Evolutionary conservation across 2,888 invertebrate genomes (phyloP).

Genomic region (Drosophila mercatorum): DNA sequence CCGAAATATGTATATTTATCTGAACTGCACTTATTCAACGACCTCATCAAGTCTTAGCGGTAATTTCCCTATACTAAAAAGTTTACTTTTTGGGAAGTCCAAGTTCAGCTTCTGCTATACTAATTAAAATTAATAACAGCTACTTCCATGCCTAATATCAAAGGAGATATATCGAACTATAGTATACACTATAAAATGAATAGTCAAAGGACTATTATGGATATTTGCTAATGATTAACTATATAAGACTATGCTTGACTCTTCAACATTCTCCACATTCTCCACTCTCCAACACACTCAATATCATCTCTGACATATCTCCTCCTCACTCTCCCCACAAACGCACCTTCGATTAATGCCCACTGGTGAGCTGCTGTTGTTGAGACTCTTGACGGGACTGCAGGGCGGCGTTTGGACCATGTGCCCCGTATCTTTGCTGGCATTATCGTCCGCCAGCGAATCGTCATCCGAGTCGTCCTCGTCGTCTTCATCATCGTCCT

Average conservation of each 20-base stretch:
- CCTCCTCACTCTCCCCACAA: too few relatives aligned
- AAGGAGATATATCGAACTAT: background rate
- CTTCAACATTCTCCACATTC: too few relatives aligned
- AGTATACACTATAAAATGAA: too few relatives aligned
- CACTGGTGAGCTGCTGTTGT: conserved; percentile 84
- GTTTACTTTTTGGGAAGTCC: background rate
- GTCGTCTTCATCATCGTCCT: conserved; percentile 70
- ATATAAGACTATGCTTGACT: too few relatives aligned
- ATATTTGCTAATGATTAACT: too few relatives aligned
- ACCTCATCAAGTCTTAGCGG: background rate
- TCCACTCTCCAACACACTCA: background rate
- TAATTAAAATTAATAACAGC: too few relatives aligned
- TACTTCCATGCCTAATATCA: too few relatives aligned
- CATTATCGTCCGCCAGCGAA: conserved; percentile 74
- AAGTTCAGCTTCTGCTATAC: background rate
- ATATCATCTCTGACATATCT: too few relatives aligned
- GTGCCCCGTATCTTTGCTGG: conserved; percentile 70
- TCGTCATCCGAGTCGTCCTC: conserved; percentile 70
- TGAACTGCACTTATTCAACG: background rate
- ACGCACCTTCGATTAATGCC: conserved; percentile 84
- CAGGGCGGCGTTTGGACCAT: conserved; percentile 84
- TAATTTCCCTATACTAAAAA: conserved; percentile 1
- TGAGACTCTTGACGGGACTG: conserved; percentile 84
- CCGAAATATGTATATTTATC: background rate
- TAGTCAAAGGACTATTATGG: too few relatives aligned